Evolutionary conservation across 53 echinoderm and acorn worm genomes (phyloP), one percentile per base, ranked within the genome.

Genomic region (Stichopus horrens): DNA sequence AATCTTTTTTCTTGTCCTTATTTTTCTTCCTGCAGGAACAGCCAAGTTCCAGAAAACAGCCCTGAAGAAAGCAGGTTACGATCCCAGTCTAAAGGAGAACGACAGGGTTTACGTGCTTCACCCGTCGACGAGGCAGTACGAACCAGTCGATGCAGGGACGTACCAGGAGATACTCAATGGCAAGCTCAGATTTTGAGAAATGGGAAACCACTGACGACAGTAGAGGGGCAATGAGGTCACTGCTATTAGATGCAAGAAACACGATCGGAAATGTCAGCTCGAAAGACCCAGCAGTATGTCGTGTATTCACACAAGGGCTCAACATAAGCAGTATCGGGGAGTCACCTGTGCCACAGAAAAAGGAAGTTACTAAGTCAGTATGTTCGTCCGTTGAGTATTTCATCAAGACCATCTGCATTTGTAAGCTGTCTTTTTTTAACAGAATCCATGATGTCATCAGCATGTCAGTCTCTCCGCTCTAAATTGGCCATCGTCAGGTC

Each of bases 21-120:
- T 65, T 58, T 22, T 63, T 80, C 8, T 55, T 5, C 52, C 84
- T 60, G 6, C 88, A 98, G 99, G 96, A 19, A 98, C 99, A 52
- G 92, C 89, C 91, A 98, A 98, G 83, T 86, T 98, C 54, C 94
- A 94, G 76, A 98, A 98, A 86, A 93, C 93, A 13, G 85, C 88
- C 67, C 89, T 98, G 8, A 89, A 91, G 65, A 94, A 96, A 59
- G 96, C 92, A 75, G 96, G 88, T 19, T 98, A 88, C 71, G 89
- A 98, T 77, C 90, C 90, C 52, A 73, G 53, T 6, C 67, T 60
- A n/a, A 86, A 90, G 37, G 90, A 92, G 58, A 92, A 89, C 9
- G 93, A 94, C 79, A 96, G 83, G 59, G 76, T 96, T 21, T 98
- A 85, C 86, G 93, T 86, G 68, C 20, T 98, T 74, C 92, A 98